phyloP scores from a whole-genome alignment of 1,140 invertebrate species.

The Micrasema longulum region DNA sequence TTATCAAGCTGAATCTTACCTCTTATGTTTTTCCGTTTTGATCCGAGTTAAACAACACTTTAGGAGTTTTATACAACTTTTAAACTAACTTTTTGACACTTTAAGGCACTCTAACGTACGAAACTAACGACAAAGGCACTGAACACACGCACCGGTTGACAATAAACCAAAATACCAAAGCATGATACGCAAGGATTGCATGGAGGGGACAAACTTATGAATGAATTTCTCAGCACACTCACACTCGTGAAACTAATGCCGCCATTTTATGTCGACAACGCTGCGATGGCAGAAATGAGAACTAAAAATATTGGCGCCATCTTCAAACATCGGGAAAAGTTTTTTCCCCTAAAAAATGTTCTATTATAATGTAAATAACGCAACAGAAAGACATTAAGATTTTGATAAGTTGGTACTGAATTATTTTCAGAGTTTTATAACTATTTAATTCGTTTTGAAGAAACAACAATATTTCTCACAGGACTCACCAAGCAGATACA shows the following conservation, averaged over 20 bases:
- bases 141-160: slow-evolving; percentile 43
- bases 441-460: too few relatives aligned
- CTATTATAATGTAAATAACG: too few relatives aligned
- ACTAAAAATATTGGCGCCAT: background rate
- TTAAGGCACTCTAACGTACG: slow-evolving; percentile 37
- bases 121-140: slow-evolving; percentile 32
- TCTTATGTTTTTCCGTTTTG: slow-evolving; percentile 41
- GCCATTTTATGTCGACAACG: slow-evolving; percentile 23
- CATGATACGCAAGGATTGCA: slow-evolving; percentile 2
- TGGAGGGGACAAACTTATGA: slow-evolving; percentile 43
- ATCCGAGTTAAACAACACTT: slow-evolving; percentile 36
- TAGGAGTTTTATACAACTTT: slow-evolving; percentile 34
- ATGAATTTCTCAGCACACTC: slow-evolving; percentile 43
- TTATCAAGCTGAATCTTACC: slow-evolving; percentile 38
- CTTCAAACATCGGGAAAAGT: background rate
- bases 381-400: too few relatives aligned
- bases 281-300: background rate
- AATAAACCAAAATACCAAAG: slow-evolving; percentile 40
- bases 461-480: too few relatives aligned
- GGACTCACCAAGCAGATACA: too few relatives aligned
- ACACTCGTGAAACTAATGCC: slow-evolving; percentile 25
- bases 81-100: slow-evolving; percentile 41
- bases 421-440: too few relatives aligned
- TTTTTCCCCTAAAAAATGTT: too few relatives aligned
- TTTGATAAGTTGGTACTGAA: too few relatives aligned